Base-by-base conservation (phyloP, 2,113 vertebrate species). In the Rhinoptilus africanus region DNA sequence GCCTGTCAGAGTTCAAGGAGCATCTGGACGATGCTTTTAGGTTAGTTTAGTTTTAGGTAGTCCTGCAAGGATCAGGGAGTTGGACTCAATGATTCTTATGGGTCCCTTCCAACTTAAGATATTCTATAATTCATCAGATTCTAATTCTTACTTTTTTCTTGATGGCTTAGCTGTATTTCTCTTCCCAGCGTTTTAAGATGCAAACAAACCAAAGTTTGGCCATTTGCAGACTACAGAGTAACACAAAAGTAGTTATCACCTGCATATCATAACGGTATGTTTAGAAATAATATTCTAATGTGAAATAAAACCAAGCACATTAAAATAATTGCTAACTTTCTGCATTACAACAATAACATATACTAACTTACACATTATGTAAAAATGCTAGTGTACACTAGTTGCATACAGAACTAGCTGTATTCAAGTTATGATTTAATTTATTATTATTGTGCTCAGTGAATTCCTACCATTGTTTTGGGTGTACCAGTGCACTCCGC, bases 21-120 rank as follows among this genome's bases (percentile, higher is more conserved):
- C 2, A 1, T 14, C 39, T 30, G 26, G 34, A 56, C 4, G 4
- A 56, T 0, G 9, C 26, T 32, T 9, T 47, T 37, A 32, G 22
- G n/a, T 62, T 62, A 57, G 16, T 20, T 60, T 51, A 51, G 18
- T 18, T 66, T 32, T 74, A 57, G 18, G 35, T 43, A 34, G 37
- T 34, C 18, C 43, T 59, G 12, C 0, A 1, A 74, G 12, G 8
- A 74, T 22, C 22, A 67, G 27, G 45, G 22, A 45, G 16, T 41
- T 68, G 56, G 34, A 22, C 26, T 43, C 0, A 1, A n/a, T 34
- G 50, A 28, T 27, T 24, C 41, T 47, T 57, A 17, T 4, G 16
- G 9, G 20, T 62, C 20, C 14, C 17, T 72, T 69, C 4, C 50
- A 85, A 43, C 8, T 12, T 18, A 5, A 71, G 14, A 41, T 41